A percentile compares a stretch with the other conserved stretches of the same genome.
Conservation (phyloP, 2,797 vertebrate genomes). For the Fistularia tabacaria region DNA sequence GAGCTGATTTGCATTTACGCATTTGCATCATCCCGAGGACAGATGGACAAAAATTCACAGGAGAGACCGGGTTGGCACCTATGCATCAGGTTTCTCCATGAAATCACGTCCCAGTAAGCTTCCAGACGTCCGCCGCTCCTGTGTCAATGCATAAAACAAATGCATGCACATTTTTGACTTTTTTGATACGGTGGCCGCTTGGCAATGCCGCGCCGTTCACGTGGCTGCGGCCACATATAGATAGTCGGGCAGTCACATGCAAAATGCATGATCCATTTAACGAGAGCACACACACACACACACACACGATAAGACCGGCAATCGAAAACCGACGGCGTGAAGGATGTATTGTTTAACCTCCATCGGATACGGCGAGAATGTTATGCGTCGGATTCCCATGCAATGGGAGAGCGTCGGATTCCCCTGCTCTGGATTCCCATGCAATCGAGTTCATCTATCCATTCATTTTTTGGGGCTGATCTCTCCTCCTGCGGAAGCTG, state of each 20-base stretch:
- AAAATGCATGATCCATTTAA: conserved; percentile 61
- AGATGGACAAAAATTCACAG: conserved; percentile 23
- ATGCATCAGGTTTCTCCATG: background rate
- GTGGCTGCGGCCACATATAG: conserved; percentile 6
- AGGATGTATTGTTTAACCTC: conserved; percentile 16
- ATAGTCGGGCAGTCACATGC: conserved; percentile 39
- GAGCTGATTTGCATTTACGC: no score
- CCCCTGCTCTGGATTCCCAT: no score
- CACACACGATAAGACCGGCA: conserved; percentile 39
- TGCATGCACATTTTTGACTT: conserved; percentile 45
- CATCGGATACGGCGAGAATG: conserved; percentile 1
- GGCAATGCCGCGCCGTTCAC: conserved; percentile 17
- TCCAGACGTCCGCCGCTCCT: conserved; percentile 4
- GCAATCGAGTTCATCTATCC: no score
- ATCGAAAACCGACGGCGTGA: conserved; percentile 15
- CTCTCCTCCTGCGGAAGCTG: no score
- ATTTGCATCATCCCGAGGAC: conserved; percentile 25
- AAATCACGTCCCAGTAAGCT: conserved; percentile 29
- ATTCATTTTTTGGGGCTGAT: no score
- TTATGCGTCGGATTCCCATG: background rate
- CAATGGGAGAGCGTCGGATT: no score
- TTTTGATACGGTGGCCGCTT: conserved; percentile 19
- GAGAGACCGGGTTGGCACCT: no score
- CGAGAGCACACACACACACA: conserved; percentile 29
- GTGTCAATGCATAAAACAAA: conserved; percentile 37